Percentiles rank a stretch among this genome's conserved stretches.
phyloP scores from a whole-genome alignment of 1,140 invertebrate genomes.

The Brachionus koreanus region DNA sequence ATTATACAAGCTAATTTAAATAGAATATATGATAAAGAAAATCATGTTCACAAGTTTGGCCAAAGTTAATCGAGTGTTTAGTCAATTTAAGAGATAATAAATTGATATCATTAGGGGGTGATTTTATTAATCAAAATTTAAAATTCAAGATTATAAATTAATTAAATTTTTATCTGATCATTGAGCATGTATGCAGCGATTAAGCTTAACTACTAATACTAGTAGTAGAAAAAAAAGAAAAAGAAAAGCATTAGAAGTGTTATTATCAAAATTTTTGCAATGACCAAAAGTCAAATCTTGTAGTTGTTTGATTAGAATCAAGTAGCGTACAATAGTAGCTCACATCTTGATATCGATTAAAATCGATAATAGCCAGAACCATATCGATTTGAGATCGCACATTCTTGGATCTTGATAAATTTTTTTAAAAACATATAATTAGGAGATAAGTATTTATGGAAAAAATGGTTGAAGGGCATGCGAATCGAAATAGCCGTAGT shows the following conservation, averaged over 20 bases:
- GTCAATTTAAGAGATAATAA: background rate
- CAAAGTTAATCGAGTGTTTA: background rate
- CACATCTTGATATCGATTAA: slow-evolving; percentile 35
- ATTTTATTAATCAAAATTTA: background rate
- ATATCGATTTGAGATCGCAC: slow-evolving; percentile 22
- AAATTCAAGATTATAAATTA: background rate
- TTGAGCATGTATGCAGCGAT: background rate
- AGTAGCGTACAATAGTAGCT: background rate
- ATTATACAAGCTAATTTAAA: no score
- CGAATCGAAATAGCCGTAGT: background rate
- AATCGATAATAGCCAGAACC: slow-evolving; percentile 27
- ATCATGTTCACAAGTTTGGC: background rate
- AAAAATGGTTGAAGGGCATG: slow-evolving; percentile 9
- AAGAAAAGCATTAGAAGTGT: background rate
- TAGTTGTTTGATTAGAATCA: background rate
- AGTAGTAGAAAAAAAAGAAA: background rate
- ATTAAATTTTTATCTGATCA: slow-evolving; percentile 2
- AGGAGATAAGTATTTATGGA: slow-evolving; percentile 8
- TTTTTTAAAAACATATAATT: slow-evolving; percentile 28
- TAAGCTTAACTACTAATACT: background rate
- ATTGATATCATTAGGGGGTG: background rate
- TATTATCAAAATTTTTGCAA: slow-evolving; percentile 35
- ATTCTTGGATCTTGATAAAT: slow-evolving; percentile 31
- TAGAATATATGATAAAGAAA: background rate
- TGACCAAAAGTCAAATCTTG: slow-evolving; percentile 23